Evolutionary conservation across 2,797 vertebrate genomes (phyloP).

Genomic region (Alauda arvensis): DNA sequence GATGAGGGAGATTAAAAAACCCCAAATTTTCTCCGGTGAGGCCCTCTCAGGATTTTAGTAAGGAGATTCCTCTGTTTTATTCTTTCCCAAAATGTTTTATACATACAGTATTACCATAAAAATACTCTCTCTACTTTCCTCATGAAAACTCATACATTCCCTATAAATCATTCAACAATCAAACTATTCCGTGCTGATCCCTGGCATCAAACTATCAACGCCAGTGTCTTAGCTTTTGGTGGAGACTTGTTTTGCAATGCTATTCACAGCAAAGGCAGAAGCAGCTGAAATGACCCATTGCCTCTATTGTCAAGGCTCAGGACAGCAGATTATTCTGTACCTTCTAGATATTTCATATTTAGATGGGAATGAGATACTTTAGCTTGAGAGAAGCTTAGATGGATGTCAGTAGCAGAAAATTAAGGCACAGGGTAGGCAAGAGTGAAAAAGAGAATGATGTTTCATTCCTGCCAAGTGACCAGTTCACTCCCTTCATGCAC

Average conservation of each 20-base stretch:
- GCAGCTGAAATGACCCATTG: background rate
- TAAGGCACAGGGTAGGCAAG: background rate
- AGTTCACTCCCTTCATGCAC: background rate
- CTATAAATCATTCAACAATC: background rate
- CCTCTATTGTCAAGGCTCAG: background rate
- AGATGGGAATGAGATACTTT: background rate
- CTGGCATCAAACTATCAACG: background rate
- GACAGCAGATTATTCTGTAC: background rate
- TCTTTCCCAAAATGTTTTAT: background rate
- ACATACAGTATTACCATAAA: background rate
- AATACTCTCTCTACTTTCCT: background rate
- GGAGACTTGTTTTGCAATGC: background rate
- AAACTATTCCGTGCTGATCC: background rate
- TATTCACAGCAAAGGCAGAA: background rate
- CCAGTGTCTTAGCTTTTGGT: background rate
- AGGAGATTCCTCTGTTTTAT: background rate
- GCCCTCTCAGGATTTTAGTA: background rate
- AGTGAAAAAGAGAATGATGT: background rate
- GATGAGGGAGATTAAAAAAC: rapidly evolving
- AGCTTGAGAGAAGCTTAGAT: background rate
- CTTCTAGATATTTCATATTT: background rate
- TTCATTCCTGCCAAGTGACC: background rate
- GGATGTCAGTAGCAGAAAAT: background rate
- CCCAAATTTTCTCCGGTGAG: background rate
- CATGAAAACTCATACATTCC: background rate